Percentiles rank a stretch among this genome's conserved stretches.
phyloP scores from a whole-genome alignment of 1,140 invertebrate species.

The Calliphora vicina region DNA sequence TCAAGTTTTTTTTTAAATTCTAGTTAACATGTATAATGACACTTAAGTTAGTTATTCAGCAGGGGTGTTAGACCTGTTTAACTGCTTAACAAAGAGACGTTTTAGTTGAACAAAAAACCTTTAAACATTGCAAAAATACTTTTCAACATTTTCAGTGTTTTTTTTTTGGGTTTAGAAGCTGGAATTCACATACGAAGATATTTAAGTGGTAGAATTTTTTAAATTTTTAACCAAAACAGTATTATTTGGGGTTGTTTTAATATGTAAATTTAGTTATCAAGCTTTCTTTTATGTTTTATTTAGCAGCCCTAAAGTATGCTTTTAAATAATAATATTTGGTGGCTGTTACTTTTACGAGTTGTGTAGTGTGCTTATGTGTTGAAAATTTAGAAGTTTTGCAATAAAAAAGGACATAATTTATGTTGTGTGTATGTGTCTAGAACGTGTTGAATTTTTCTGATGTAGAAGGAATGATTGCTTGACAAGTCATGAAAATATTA shows the following conservation, averaged over 20 bases:
- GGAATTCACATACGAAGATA: too few species aligned
- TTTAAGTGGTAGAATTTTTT: background rate
- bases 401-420: background rate
- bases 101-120: too few species aligned
- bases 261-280: slow-evolving; percentile 14
- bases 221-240: background rate
- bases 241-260: background rate
- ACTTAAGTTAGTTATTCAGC: too few species aligned
- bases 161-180: too few species aligned
- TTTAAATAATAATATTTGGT: too few species aligned
- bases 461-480: background rate
- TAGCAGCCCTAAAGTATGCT: background rate
- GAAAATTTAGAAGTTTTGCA: background rate
- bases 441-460: background rate
- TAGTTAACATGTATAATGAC: too few species aligned
- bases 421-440: background rate
- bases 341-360: background rate
- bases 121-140: too few species aligned
- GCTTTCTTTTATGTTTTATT: background rate
- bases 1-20: too few species aligned
- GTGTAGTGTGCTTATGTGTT: background rate
- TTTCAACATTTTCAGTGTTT: too few species aligned
- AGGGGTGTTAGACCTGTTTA: too few species aligned
- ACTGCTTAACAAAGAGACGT: too few species aligned
- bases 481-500: background rate